phyloP scores from a whole-genome alignment of 2,113 vertebrate genomes.

The Stegostoma tigrinum region DNA sequence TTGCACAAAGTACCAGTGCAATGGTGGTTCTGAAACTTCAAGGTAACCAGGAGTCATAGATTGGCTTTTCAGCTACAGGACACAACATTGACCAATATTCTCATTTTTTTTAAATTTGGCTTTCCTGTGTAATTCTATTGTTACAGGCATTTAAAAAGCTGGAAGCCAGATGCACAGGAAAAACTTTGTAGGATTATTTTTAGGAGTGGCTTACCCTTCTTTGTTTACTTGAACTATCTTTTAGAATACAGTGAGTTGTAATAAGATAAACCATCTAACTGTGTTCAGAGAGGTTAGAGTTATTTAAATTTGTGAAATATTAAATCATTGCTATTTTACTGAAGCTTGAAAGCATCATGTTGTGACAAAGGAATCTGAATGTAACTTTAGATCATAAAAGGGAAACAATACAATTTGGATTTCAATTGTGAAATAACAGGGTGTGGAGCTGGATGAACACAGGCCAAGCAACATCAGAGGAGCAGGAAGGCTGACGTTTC shows the following conservation, averaged over 20 bases:
- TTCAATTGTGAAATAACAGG: no score
- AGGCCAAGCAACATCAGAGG: no score
- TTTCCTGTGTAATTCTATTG: slow-evolving; percentile 22
- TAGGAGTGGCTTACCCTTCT: neutral
- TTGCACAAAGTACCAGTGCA: neutral
- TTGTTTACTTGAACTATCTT: neutral
- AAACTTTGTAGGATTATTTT: neutral
- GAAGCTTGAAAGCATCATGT: neutral
- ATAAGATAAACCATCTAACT: neutral
- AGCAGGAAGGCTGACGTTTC: no score
- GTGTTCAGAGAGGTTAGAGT: neutral
- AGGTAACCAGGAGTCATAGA: neutral
- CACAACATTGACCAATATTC: neutral
- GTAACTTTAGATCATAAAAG: neutral
- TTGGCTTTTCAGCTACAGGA: neutral
- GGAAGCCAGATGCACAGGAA: neutral
- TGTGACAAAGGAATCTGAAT: neutral
- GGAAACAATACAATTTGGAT: neutral
- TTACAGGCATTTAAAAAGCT: neutral
- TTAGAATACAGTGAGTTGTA: neutral
- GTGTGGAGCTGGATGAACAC: no score
- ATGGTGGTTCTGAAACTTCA: neutral
- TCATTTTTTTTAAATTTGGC: neutral
- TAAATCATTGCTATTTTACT: neutral
- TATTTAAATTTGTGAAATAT: neutral